These are phyloP conservation scores for Trissolcus basalis DNA, from an alignment of 1,140 invertebrate species.

Conservation along the genomic window DNA sequence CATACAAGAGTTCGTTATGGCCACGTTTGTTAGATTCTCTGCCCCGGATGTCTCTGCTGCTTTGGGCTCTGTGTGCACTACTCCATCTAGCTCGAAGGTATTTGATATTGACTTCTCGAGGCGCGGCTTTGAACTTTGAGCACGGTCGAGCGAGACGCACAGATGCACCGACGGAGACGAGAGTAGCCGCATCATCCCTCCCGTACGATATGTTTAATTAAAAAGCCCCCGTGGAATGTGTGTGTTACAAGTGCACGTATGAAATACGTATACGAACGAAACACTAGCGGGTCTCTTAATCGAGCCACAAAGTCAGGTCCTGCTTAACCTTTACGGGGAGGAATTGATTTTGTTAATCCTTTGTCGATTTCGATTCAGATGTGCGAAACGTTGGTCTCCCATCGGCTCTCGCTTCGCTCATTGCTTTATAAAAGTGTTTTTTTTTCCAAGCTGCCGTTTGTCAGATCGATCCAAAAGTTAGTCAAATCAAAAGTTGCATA, in stretches of 20 bases:
- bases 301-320: conserved; percentile 44
- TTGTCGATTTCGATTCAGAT: conserved; percentile 41
- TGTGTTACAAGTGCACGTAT: conserved; percentile 37
- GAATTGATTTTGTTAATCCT: conserved; percentile 33
- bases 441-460: no score
- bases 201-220: conserved; percentile 72
- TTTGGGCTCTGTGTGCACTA: conserved; percentile 59
- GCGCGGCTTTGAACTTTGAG: conserved; percentile 73
- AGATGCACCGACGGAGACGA: conserved; percentile 26
- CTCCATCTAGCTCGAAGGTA: conserved; percentile 74
- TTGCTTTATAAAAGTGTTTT: conserved; percentile 10
- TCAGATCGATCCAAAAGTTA: no score
- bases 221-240: conserved; percentile 65
- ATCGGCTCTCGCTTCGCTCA: conserved; percentile 11
- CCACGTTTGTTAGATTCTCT: conserved; percentile 49
- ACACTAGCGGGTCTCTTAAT: conserved; percentile 39
- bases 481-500: no score
- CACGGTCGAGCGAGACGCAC: conserved; percentile 27
- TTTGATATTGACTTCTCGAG: conserved; percentile 76
- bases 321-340: conserved; percentile 45
- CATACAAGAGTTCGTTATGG: conserved; percentile 49
- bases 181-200: conserved; percentile 29
- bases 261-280: conserved; percentile 34
- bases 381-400: background rate
- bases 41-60: conserved; percentile 47